These are phyloP conservation scores for Lutraria lutraria DNA, from an alignment of 2,888 invertebrate genomes.

Conservation along the genomic window DNA sequence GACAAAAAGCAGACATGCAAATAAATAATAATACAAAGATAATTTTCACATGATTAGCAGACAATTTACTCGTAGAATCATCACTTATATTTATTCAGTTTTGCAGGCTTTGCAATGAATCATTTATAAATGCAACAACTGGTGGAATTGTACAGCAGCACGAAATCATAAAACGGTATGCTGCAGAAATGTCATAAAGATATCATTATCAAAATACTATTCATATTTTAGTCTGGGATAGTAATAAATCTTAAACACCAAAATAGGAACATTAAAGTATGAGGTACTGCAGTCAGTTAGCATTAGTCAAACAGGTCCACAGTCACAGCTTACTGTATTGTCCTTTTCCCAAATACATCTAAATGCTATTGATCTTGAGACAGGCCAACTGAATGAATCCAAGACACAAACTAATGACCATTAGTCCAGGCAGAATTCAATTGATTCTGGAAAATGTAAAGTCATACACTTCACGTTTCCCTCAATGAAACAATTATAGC, in stretches of 20 bases:
- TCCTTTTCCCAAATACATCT: too few species aligned
- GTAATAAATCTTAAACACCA: background rate
- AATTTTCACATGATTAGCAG: background rate
- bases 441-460: too few species aligned
- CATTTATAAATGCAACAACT: slow-evolving; percentile 2
- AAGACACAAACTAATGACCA: too few species aligned
- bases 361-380: too few species aligned
- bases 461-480: too few species aligned
- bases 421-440: too few species aligned
- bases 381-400: too few species aligned
- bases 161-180: background rate
- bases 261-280: too few species aligned
- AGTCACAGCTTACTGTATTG: too few species aligned
- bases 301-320: too few species aligned
- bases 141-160: background rate
- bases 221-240: background rate
- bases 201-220: background rate
- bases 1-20: background rate
- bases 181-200: background rate
- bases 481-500: too few species aligned
- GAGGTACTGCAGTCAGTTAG: too few species aligned
- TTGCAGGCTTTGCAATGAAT: background rate
- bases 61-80: background rate
- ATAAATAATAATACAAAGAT: background rate
- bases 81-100: background rate